A percentile compares a stretch with the other conserved stretches of the same genome.
Evolutionary conservation across 1,140 invertebrate species (phyloP).

Genomic region (Drosophila takahashii): DNA sequence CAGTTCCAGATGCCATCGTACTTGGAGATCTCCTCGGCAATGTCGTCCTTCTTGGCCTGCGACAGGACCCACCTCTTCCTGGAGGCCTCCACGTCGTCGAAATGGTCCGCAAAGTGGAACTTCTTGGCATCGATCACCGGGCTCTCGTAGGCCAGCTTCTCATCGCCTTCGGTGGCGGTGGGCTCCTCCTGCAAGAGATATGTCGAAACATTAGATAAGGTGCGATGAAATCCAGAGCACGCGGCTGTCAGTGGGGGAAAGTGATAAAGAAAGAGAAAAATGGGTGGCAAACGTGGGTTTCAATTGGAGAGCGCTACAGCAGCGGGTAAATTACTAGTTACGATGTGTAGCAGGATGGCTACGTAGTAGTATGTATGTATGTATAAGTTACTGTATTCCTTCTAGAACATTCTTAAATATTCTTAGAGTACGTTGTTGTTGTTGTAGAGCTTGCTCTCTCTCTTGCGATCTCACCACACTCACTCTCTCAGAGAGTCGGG

Average conservation of each 20-base stretch:
- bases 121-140: conserved; percentile 87
- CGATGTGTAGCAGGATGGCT: too few relatives aligned
- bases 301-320: not conserved
- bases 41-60: conserved; percentile 96
- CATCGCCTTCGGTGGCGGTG: conserved; percentile 20
- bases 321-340: not conserved
- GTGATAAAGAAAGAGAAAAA: conserved; percentile 9
- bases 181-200: conserved; percentile 58
- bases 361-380: too few relatives aligned
- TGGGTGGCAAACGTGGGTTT: conserved; percentile 13
- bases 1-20: conserved; percentile 95
- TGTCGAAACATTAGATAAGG: conserved; percentile 44
- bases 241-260: conserved; percentile 45
- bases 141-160: conserved; percentile 86
- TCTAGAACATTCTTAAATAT: too few relatives aligned
- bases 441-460: too few relatives aligned
- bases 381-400: too few relatives aligned
- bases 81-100: conserved; percentile 92
- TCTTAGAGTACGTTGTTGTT: too few relatives aligned
- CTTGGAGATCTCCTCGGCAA: conserved; percentile 96
- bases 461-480: too few relatives aligned
- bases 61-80: conserved; percentile 94
- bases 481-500: too few relatives aligned
- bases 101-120: conserved; percentile 94
- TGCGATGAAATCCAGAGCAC: conserved; percentile 48